Evolutionary conservation across 2,888 invertebrate species (phyloP).

Genomic region (Melikaiella ostensackeni): DNA sequence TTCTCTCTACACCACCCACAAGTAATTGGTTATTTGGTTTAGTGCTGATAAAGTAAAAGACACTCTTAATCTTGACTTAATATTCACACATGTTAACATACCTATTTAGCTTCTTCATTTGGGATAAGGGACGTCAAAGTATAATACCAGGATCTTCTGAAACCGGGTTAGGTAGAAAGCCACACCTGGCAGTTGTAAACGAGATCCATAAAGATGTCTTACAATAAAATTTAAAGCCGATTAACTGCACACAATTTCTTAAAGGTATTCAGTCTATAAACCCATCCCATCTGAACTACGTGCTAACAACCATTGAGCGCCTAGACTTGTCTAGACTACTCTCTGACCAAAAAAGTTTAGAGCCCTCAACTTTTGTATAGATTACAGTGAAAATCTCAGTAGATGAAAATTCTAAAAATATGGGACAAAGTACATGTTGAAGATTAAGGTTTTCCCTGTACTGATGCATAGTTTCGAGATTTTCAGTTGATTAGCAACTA

Average conservation of each 20-base stretch:
- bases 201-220: slow-evolving; percentile 38
- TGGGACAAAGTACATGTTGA: too few species aligned
- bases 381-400: too few species aligned
- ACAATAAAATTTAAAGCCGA: slow-evolving; percentile 32
- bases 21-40: too few species aligned
- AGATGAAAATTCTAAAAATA: too few species aligned
- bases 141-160: slow-evolving; percentile 18
- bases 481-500: too few species aligned
- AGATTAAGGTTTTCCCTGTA: too few species aligned
- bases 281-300: not conserved
- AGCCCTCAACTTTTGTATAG: too few species aligned
- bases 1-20: too few species aligned
- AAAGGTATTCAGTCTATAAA: not conserved
- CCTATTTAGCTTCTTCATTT: not conserved
- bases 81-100: not conserved
- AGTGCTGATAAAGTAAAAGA: not conserved
- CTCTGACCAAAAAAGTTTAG: too few species aligned
- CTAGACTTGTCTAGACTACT: slow-evolving; percentile 4
- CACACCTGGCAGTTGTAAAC: slow-evolving; percentile 13
- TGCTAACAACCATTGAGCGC: not conserved
- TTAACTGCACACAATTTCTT: slow-evolving; percentile 13
- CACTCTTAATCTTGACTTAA: not conserved
- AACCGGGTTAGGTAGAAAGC: slow-evolving; percentile 13
- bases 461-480: too few species aligned
- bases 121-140: not conserved